A percentile compares a stretch with the other conserved stretches of the same genome.
These are phyloP conservation scores for Dreissena polymorpha DNA, from an alignment of 1,140 invertebrate genomes.

Conservation along the genomic window DNA sequence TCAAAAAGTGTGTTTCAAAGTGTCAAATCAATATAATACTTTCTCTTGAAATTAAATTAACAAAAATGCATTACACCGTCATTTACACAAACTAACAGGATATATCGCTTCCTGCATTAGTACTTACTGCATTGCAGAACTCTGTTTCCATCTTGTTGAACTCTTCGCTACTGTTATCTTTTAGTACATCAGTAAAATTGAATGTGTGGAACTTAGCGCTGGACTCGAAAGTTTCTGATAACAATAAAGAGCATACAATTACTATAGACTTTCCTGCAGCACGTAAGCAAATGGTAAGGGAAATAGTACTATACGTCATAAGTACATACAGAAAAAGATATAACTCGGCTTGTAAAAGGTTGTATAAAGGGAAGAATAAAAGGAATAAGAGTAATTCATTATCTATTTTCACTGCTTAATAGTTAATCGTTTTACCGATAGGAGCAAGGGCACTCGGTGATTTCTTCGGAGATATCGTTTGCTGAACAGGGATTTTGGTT, in stretches of 20 bases:
- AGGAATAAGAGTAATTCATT: no score
- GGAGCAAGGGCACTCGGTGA: background rate
- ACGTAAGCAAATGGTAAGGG: no score
- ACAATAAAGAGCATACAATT: no score
- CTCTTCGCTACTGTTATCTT: constrained; percentile 28
- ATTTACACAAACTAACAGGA: background rate
- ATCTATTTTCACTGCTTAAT: background rate
- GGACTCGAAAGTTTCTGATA: constrained; percentile 32
- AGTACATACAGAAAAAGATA: background rate
- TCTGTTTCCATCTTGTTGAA: constrained; percentile 23
- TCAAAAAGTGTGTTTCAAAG: no score
- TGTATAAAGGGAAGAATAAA: background rate
- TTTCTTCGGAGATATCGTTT: background rate
- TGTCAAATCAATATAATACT: no score
- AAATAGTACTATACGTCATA: no score
- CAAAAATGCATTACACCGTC: no score
- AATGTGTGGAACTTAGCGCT: constrained; percentile 1
- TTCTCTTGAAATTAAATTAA: no score
- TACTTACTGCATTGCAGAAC: constrained; percentile 46
- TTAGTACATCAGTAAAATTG: constrained; percentile 16
- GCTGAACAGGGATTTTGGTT: no score
- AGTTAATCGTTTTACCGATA: no score
- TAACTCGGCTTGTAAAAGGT: no score
- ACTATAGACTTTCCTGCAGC: no score
- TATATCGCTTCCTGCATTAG: background rate